A percentile compares a stretch with the other conserved stretches of the same genome.
Evolutionary conservation across 2,888 invertebrate species (phyloP).

Genomic region (Mythimna impura): DNA sequence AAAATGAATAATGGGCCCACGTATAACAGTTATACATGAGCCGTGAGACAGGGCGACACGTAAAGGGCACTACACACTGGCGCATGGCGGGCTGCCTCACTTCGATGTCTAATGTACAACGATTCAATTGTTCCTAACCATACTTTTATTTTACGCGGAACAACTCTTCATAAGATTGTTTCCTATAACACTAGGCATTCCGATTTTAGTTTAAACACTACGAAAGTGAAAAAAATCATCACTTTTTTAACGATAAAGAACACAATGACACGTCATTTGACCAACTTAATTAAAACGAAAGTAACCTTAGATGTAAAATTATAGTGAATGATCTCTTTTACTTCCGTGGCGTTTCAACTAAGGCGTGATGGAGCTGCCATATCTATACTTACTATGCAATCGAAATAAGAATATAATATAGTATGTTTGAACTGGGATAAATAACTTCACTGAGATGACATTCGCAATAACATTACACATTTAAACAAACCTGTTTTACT

Average conservation of each 20-base stretch:
- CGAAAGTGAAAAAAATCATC: not conserved
- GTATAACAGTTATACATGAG: constrained; percentile 32
- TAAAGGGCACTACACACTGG: constrained; percentile 36
- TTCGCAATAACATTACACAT: too few relatives aligned
- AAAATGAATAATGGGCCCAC: constrained; percentile 40
- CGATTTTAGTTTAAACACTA: constrained; percentile 5
- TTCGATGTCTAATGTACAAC: constrained; percentile 10
- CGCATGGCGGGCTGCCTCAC: constrained; percentile 20
- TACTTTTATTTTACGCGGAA: not conserved
- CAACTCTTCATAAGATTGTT: constrained; percentile 2
- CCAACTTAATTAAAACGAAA: constrained; percentile 18
- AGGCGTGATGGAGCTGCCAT: not conserved
- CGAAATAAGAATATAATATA: not conserved
- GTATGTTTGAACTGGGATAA: not conserved
- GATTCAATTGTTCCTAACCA: constrained; percentile 1
- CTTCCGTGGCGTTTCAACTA: constrained; percentile 23
- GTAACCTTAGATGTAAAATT: not conserved
- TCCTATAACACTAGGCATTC: not conserved
- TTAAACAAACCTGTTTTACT: too few relatives aligned
- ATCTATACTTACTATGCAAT: constrained; percentile 31
- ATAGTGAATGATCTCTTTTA: not conserved
- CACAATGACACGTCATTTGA: constrained; percentile 11
- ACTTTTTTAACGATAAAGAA: constrained; percentile 22
- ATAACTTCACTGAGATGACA: constrained; percentile 5
- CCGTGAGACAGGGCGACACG: constrained; percentile 52